Conservation (phyloP, 2,888 invertebrate species). For the Pemphredon lugubris region DNA sequence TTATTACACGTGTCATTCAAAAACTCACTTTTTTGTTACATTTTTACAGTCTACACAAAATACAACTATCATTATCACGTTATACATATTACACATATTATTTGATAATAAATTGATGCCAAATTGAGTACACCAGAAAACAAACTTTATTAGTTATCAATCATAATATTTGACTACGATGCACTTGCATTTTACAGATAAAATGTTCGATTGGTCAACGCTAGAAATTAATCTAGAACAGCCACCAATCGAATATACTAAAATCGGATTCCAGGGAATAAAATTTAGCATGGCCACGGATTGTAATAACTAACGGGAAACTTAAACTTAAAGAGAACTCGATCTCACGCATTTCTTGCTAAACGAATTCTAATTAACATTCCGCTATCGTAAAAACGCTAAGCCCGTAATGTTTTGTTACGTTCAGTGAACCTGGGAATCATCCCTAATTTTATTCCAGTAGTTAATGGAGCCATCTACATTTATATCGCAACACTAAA, state of each 20-base stretch:
- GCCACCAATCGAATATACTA: slow-evolving; percentile 25
- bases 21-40: not conserved
- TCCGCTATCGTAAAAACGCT: too few species aligned
- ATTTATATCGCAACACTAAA: slow-evolving; percentile 42
- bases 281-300: slow-evolving; percentile 5
- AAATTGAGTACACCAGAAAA: too few species aligned
- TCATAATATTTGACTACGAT: slow-evolving; percentile 26
- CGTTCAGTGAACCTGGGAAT: slow-evolving; percentile 30
- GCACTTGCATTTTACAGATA: slow-evolving; percentile 5
- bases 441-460: slow-evolving; percentile 41
- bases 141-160: too few species aligned
- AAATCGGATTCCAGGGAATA: slow-evolving; percentile 1
- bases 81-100: too few species aligned
- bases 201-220: slow-evolving; percentile 34
- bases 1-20: not conserved
- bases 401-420: too few species aligned
- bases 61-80: too few species aligned
- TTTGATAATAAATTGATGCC: too few species aligned
- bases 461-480: slow-evolving; percentile 57
- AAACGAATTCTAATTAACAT: too few species aligned
- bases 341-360: not conserved
- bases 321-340: not conserved
- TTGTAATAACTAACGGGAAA: slow-evolving; percentile 5
- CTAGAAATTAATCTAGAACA: slow-evolving; percentile 29
- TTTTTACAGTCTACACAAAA: too few species aligned